Percentiles rank a stretch among this genome's conserved stretches.
Conservation (phyloP, 2,888 invertebrate genomes). For the Agonum fuliginosum region DNA sequence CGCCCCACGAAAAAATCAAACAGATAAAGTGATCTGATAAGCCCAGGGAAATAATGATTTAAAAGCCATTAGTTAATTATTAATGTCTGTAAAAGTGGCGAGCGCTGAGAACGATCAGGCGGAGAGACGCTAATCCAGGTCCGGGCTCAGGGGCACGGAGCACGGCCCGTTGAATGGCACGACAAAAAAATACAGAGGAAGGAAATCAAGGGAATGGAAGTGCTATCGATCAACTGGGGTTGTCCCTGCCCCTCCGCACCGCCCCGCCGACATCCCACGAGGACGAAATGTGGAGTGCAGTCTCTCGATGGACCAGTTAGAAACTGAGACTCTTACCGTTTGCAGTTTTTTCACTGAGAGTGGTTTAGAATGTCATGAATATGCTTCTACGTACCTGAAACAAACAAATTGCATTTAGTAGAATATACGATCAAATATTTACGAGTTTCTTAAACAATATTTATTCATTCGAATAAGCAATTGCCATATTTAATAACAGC, state of each 20-base stretch:
- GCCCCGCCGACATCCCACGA: neutral
- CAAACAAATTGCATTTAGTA: too few relatives aligned
- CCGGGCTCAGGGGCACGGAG: neutral
- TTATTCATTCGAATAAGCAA: too few relatives aligned
- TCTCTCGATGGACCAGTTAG: conserved; percentile 10
- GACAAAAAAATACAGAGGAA: conserved; percentile 49
- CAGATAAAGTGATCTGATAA: conserved; percentile 58
- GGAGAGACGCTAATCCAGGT: conserved; percentile 38
- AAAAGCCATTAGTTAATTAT: conserved; percentile 58
- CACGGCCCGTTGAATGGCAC: conserved; percentile 7
- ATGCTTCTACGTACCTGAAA: too few relatives aligned
- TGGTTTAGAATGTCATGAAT: too few relatives aligned
- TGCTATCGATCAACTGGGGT: conserved; percentile 46
- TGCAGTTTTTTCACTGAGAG: too few relatives aligned
- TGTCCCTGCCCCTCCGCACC: neutral
- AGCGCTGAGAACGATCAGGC: conserved; percentile 30
- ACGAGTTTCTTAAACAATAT: too few relatives aligned
- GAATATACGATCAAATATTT: too few relatives aligned
- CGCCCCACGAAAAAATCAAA: conserved; percentile 45
- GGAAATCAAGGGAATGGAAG: conserved; percentile 49
- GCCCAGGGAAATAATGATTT: conserved; percentile 51
- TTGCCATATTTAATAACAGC: too few relatives aligned
- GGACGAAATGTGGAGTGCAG: conserved; percentile 21
- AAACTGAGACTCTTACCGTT: neutral
- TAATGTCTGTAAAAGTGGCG: conserved; percentile 50